Percentiles rank a stretch among this genome's conserved stretches.
These are phyloP conservation scores for Deilephila elpenor DNA, from an alignment of 2,888 invertebrate genomes.

Conservation along the genomic window DNA sequence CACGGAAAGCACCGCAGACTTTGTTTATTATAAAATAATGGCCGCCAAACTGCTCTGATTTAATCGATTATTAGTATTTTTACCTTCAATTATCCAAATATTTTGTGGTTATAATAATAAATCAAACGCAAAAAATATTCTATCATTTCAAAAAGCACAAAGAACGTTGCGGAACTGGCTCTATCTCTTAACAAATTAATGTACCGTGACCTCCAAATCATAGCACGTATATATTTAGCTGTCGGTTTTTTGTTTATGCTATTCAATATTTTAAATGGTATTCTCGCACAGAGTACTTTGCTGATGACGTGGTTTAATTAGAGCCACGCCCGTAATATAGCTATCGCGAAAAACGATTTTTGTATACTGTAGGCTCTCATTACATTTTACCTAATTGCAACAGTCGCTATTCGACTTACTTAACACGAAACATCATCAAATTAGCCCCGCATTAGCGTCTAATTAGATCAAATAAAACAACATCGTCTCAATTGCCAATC, in stretches of 20 bases:
- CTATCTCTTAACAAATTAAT: constrained; percentile 37
- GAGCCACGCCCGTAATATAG: constrained; percentile 59
- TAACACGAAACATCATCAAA: constrained; percentile 42
- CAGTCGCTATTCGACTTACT: constrained; percentile 47
- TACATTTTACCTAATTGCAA: constrained; percentile 52
- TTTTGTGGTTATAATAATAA: neutral
- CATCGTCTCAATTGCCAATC: neutral
- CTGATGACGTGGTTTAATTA: constrained; percentile 63
- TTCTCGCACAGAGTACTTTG: constrained; percentile 43
- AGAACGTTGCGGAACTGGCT: neutral
- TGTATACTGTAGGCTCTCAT: constrained; percentile 57
- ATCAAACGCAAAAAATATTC: neutral
- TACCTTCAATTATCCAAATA: neutral
- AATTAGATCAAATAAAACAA: constrained; percentile 33
- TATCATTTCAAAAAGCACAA: neutral
- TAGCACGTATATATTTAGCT: constrained; percentile 37
- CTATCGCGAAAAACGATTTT: constrained; percentile 55
- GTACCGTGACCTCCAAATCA: constrained; percentile 34
- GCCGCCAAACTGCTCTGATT: constrained; percentile 18
- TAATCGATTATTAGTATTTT: constrained; percentile 10
- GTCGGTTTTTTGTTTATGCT: constrained; percentile 40
- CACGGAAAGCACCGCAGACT: neutral
- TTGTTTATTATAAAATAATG: constrained; percentile 13
- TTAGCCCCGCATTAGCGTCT: constrained; percentile 40
- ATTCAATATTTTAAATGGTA: constrained; percentile 44